Percentiles rank a stretch among this genome's conserved stretches.
phyloP scores from a whole-genome alignment of 64 coral and sea anemone genomes.

The Stichodactyla helianthus region DNA sequence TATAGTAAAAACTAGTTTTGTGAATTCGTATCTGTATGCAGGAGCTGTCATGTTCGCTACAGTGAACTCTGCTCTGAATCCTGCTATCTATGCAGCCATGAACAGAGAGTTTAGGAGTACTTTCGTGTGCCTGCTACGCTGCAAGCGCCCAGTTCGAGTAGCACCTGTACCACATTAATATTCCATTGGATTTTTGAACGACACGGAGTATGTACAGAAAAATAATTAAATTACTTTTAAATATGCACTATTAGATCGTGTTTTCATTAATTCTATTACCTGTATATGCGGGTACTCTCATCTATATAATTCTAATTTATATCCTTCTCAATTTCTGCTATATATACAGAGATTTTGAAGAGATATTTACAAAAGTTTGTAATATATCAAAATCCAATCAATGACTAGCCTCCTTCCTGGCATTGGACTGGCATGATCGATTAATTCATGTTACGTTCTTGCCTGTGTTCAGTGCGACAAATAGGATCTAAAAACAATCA shows the following conservation, averaged over 20 bases:
- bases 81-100: slow-evolving; percentile 79
- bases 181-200: not conserved
- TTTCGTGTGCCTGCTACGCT: slow-evolving; percentile 18
- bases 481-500: not conserved
- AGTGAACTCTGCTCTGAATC: slow-evolving; percentile 78
- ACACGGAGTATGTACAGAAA: not conserved
- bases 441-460: not conserved
- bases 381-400: not conserved
- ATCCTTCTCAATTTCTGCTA: not conserved
- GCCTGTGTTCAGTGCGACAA: too few species aligned
- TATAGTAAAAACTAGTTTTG: slow-evolving; percentile 24
- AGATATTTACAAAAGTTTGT: not conserved
- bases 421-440: not conserved
- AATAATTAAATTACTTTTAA: not conserved
- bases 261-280: too few species aligned
- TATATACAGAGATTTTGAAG: not conserved
- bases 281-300: too few species aligned
- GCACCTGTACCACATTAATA: slow-evolving; percentile 17
- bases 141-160: not conserved
- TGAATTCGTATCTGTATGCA: slow-evolving; percentile 83
- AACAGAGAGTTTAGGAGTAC: slow-evolving; percentile 81
- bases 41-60: slow-evolving; percentile 91
- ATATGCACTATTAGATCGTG: not conserved
- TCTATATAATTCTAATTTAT: too few species aligned
- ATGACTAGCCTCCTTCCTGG: not conserved